Evolutionary conservation across 2,797 vertebrate species (phyloP).

Genomic region (Arctocebus calabarensis): DNA sequence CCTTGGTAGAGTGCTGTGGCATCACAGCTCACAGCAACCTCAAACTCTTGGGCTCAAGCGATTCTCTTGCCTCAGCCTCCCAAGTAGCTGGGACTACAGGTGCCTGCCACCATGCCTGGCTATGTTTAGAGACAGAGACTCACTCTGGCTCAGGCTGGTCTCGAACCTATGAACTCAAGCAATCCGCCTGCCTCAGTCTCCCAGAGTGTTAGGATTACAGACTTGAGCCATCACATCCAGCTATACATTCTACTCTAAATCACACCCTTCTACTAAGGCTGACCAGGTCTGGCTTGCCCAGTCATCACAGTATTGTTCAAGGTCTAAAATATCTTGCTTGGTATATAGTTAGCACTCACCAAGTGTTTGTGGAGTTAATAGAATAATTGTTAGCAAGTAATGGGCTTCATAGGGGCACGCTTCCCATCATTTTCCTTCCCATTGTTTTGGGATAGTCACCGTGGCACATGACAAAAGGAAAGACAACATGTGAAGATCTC

Average conservation of each 20-base stretch:
- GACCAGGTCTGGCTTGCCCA: not conserved
- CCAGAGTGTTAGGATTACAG: no score
- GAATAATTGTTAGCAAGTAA: slow-evolving; percentile 24
- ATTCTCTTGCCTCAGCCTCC: no score
- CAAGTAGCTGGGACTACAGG: no score
- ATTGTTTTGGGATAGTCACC: not conserved
- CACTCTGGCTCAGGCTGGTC: no score
- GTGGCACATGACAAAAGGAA: not conserved
- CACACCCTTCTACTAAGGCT: not conserved
- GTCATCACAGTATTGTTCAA: not conserved
- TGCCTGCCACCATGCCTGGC: no score
- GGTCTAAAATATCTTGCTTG: not conserved
- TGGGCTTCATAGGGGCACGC: slow-evolving; percentile 3
- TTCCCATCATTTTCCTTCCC: not conserved
- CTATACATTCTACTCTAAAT: not conserved
- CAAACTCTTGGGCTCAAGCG: no score
- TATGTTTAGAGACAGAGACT: no score
- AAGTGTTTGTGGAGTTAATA: not conserved
- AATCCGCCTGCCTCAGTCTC: no score
- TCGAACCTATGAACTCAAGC: no score
- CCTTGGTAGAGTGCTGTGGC: no score
- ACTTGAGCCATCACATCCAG: no score
- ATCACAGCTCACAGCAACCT: no score
- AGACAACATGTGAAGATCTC: not conserved
- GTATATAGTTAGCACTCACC: not conserved